phyloP scores from a whole-genome alignment of 2,113 vertebrate genomes.

The Scytalopus superciliaris region DNA sequence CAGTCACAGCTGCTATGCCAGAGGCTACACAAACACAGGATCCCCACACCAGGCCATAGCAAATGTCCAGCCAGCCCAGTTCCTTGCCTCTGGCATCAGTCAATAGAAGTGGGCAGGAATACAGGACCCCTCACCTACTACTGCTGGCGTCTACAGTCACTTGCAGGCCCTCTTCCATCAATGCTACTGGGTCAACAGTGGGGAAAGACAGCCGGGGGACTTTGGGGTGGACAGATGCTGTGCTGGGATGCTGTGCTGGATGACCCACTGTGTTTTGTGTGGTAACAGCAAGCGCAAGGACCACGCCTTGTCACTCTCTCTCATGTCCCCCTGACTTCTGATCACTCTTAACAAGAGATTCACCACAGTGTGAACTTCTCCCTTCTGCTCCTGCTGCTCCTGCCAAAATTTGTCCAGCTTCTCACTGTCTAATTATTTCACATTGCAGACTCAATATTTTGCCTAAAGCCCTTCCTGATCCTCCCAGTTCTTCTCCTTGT shows the following conservation, averaged over 20 bases:
- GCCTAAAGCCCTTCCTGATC: not conserved
- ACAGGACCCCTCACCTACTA: not conserved
- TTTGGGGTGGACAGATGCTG: not conserved
- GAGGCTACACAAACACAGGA: not conserved
- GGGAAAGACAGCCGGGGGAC: not conserved
- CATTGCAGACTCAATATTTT: not conserved
- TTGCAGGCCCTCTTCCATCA: not conserved
- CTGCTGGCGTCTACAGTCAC: not conserved
- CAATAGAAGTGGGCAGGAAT: not conserved
- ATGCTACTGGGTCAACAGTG: rapidly evolving
- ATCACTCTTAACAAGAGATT: not conserved
- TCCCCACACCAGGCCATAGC: not conserved
- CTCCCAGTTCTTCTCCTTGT: not conserved
- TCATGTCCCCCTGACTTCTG: not conserved
- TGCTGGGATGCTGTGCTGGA: rapidly evolving
- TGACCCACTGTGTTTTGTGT: not conserved
- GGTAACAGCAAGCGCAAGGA: not conserved
- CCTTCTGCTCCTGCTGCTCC: not conserved
- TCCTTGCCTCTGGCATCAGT: rapidly evolving
- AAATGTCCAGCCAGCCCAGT: not conserved
- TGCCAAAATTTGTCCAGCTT: not conserved
- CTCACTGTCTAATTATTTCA: not conserved
- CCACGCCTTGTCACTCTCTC: not conserved
- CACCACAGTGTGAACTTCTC: not conserved
- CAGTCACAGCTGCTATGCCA: not conserved